Evolutionary conservation across 2,888 invertebrate species (phyloP), one percentile per base, ranked within the genome.

Genomic region (Bugulina stolonifera): DNA sequence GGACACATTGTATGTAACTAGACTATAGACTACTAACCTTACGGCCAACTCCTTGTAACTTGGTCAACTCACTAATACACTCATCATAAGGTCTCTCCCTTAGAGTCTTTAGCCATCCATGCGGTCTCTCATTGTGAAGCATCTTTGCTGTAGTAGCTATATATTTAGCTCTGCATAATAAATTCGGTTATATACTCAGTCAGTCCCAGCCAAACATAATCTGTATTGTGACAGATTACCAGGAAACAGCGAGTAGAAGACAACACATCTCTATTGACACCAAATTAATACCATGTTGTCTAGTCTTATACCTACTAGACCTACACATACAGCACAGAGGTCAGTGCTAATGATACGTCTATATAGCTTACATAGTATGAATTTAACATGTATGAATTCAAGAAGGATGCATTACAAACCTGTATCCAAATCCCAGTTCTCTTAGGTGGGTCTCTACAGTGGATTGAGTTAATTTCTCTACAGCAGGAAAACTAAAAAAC

Each of bases 1-100:
- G 18, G 5, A 18, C 43, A 43, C 43, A 43, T 43, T 43, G 18
- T 10, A 43, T 5, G 18, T 43, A 43, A n/a, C n/a, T n/a, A n/a
- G n/a, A n/a, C n/a, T n/a, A n/a, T n/a, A 10, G 25, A 23, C 14
- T 14, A 71, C 74, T 76, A 77, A 92, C 94, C 89, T 98, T 98
- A 10, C 93, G 91, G 1, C 98, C 98, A 78, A 99, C 90, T 14
- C 98, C 98, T 76, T 90, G 89, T 43, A 98, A 85, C 74, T 89
- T 88, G 85, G 91, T 89, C 2, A 98, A 87, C 78, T 90, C 89
- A 25, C 84, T 80, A 78, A 90, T 91, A 0, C 94, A 92, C 75
- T 90, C 88, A 58, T 86, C 85, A 80, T 95, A 96, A 2, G 79
- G 72, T 57, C 71, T 70, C 18, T 86, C 83, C 75, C 89, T 88